phyloP scores from a whole-genome alignment of 1,140 invertebrate species.

The Pseudachorutes palmiensis region DNA sequence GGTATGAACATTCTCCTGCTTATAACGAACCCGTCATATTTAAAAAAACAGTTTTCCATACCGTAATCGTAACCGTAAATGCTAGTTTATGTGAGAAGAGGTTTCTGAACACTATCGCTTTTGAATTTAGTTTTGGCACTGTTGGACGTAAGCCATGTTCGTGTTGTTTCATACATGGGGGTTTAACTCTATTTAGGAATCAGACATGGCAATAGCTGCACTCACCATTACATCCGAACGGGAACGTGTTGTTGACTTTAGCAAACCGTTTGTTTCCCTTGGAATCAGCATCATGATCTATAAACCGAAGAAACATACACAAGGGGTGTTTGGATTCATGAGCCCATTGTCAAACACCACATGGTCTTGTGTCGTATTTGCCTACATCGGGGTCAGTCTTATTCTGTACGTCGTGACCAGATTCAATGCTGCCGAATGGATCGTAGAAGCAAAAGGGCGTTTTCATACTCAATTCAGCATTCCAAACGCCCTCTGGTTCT shows the following conservation, averaged over 20 bases:
- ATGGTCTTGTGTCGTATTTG: conserved; percentile 57
- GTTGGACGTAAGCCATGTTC: too few relatives aligned
- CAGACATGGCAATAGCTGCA: conserved; percentile 56
- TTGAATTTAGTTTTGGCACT: background rate
- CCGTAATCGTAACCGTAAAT: background rate
- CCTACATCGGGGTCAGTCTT: conserved; percentile 55
- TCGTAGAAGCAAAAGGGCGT: conserved; percentile 32
- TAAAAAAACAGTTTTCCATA: background rate
- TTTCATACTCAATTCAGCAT: conserved; percentile 55
- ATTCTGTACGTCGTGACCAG: conserved; percentile 54
- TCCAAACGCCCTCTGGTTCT: conserved; percentile 59
- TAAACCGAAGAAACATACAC: conserved; percentile 53
- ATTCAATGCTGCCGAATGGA: conserved; percentile 57
- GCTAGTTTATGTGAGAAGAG: conserved; percentile 7
- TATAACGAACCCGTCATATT: too few relatives aligned
- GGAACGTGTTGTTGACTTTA: conserved; percentile 56
- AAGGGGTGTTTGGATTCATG: conserved; percentile 58
- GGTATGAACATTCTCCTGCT: too few relatives aligned
- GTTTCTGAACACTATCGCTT: conserved; percentile 23
- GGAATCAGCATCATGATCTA: conserved; percentile 56
- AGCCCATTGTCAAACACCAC: conserved; percentile 54
- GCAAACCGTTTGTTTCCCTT: conserved; percentile 61
- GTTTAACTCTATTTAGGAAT: conserved; percentile 44
- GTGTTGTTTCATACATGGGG: too few relatives aligned
- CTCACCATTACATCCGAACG: conserved; percentile 55